Evolutionary conservation across 2,888 invertebrate species (phyloP).

Genomic region (Orgyia antiqua): DNA sequence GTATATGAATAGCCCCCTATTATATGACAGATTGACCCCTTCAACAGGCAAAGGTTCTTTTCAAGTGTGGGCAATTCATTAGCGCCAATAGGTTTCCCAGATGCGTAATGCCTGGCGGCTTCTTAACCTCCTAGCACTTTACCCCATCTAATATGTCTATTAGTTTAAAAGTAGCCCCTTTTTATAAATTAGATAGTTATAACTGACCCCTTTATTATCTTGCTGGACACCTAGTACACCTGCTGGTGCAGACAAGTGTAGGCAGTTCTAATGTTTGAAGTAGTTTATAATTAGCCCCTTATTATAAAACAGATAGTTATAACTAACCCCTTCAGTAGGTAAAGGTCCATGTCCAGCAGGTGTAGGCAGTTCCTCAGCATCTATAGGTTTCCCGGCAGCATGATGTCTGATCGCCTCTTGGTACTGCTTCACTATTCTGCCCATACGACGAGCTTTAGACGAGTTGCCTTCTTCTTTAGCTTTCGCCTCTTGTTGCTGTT

Average conservation of each 20-base stretch:
- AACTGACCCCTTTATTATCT: too few relatives aligned
- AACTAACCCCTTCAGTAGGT: constrained; percentile 53
- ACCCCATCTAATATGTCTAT: too few relatives aligned
- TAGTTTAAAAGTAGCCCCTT: too few relatives aligned
- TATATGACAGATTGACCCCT: constrained; percentile 28
- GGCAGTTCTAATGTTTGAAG: too few relatives aligned
- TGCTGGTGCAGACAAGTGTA: too few relatives aligned
- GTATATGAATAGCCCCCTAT: too few relatives aligned
- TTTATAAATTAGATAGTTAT: too few relatives aligned
- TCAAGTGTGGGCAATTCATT: constrained; percentile 93
- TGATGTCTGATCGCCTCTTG: constrained; percentile 90
- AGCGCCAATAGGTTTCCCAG: constrained; percentile 83
- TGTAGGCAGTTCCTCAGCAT: constrained; percentile 88
- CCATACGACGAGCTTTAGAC: constrained; percentile 92
- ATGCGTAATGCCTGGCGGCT: constrained; percentile 87
- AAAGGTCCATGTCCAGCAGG: constrained; percentile 89
- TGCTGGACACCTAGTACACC: too few relatives aligned
- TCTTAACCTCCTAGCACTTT: too few relatives aligned
- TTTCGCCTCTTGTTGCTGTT: constrained; percentile 81
- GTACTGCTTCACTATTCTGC: constrained; percentile 95
- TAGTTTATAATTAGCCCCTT: too few relatives aligned
- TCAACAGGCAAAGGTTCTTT: constrained; percentile 80
- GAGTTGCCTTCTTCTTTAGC: constrained; percentile 89
- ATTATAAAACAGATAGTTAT: too few relatives aligned
- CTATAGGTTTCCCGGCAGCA: constrained; percentile 85